Evolutionary conservation across 1,140 invertebrate genomes (phyloP).

Genomic region (Hesperophylax magnus): DNA sequence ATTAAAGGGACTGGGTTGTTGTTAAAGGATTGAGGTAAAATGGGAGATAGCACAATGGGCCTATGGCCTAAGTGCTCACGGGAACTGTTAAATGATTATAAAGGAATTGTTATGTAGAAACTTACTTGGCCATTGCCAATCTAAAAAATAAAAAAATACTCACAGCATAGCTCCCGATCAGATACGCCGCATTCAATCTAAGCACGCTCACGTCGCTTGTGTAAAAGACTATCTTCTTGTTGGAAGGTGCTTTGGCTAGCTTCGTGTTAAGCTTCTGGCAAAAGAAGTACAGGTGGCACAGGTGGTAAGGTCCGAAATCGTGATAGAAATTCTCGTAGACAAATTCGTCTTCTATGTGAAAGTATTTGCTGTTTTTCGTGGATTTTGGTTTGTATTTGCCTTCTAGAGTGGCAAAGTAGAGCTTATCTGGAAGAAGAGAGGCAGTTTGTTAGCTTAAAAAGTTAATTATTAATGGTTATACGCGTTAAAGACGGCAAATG

Average conservation of each 20-base stretch:
- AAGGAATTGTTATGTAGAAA: no score
- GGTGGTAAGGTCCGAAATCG: conserved; percentile 98
- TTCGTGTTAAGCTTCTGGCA: conserved; percentile 88
- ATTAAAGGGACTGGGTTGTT: no score
- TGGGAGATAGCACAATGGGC: no score
- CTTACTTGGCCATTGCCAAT: no score
- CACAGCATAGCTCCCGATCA: conserved; percentile 93
- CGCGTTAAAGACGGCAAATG: no score
- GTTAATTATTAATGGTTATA: no score
- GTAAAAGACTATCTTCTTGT: conserved; percentile 93
- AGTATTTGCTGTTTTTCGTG: conserved; percentile 92
- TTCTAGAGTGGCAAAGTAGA: conserved; percentile 93
- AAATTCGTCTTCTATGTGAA: conserved; percentile 92
- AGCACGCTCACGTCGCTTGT: conserved; percentile 85
- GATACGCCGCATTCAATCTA: conserved; percentile 85
- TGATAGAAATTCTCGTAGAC: conserved; percentile 98
- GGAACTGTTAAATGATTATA: no score
- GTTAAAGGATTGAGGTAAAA: no score
- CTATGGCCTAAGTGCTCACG: no score
- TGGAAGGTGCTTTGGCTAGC: conserved; percentile 74
- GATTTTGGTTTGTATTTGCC: conserved; percentile 84
- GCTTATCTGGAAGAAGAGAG: conserved; percentile 80
- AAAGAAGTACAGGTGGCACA: conserved; percentile 95
- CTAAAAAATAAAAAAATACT: conserved; percentile 68
- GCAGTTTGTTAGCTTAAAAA: conserved; percentile 2